phyloP scores from a whole-genome alignment of 2,113 vertebrate genomes.

The Excalfactoria chinensis region DNA sequence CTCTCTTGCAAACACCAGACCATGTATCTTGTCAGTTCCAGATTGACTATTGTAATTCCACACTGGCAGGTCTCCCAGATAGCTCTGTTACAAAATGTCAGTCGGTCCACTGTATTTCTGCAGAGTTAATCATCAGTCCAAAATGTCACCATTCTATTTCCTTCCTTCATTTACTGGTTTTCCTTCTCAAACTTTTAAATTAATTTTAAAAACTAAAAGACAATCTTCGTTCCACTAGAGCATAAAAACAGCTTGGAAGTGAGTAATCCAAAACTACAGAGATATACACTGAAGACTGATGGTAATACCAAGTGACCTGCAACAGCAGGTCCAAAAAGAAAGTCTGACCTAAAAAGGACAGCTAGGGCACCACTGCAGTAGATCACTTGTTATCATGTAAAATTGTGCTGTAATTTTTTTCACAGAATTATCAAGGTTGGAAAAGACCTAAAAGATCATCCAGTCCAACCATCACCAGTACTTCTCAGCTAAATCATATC shows the following conservation, averaged over 20 bases:
- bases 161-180: conserved; percentile 1
- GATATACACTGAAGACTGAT: not conserved
- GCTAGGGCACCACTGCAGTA: not conserved
- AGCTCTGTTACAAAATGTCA: conserved; percentile 43
- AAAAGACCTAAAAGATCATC: no score
- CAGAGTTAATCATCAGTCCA: conserved; percentile 41
- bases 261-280: not conserved
- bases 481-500: no score
- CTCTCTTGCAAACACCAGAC: conserved; percentile 11
- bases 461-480: no score
- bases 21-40: not conserved
- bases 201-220: not conserved
- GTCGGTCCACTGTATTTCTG: not conserved
- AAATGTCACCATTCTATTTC: conserved; percentile 42
- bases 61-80: conserved; percentile 32
- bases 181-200: conserved; percentile 30
- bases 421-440: no score
- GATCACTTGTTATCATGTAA: not conserved
- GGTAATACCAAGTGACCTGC: not conserved
- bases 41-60: conserved; percentile 32
- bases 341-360: not conserved
- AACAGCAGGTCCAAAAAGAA: no score
- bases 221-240: not conserved
- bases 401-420: not conserved
- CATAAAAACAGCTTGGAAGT: not conserved